Percentiles rank a stretch among this genome's conserved stretches.
Evolutionary conservation across 2,797 vertebrate genomes (phyloP).

Genomic region (Pelodytes ibericus): DNA sequence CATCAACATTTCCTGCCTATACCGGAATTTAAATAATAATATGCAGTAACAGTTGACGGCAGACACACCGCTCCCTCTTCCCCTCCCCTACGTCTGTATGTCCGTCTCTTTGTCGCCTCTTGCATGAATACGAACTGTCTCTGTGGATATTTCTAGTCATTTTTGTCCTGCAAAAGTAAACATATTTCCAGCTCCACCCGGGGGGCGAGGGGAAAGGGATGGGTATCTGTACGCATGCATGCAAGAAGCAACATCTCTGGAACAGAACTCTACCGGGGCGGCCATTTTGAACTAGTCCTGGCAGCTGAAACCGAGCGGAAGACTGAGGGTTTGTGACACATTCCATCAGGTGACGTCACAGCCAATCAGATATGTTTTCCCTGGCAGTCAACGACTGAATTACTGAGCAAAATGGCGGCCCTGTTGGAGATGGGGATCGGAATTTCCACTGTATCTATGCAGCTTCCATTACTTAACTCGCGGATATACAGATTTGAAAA

Average conservation of each 20-base stretch:
- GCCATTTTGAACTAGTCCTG: constrained; percentile 48
- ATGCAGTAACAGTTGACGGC: constrained; percentile 28
- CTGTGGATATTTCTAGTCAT: constrained; percentile 36
- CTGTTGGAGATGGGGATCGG: constrained; percentile 7
- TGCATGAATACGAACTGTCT: constrained; percentile 42
- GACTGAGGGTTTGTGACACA: not conserved
- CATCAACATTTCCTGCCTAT: constrained; percentile 29
- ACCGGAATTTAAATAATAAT: constrained; percentile 5
- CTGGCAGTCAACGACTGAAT: not conserved
- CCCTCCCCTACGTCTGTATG: constrained; percentile 30
- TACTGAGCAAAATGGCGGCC: constrained; percentile 37
- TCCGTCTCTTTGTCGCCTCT: constrained; percentile 38
- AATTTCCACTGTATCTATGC: constrained; percentile 42
- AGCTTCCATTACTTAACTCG: constrained; percentile 35
- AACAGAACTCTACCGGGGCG: constrained; percentile 31
- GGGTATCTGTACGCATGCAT: constrained; percentile 32
- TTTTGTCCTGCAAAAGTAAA: constrained; percentile 41
- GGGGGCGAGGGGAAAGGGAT: constrained; percentile 27
- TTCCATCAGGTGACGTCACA: not conserved
- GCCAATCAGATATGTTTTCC: not conserved
- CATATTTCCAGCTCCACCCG: constrained; percentile 28
- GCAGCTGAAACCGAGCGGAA: not conserved
- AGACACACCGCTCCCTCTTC: constrained; percentile 8
- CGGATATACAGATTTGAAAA: constrained; percentile 20
- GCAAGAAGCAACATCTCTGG: constrained; percentile 29